Base-by-base conservation (phyloP, 2,888 invertebrate genomes). In the Acanthacorydalis orientalis region DNA sequence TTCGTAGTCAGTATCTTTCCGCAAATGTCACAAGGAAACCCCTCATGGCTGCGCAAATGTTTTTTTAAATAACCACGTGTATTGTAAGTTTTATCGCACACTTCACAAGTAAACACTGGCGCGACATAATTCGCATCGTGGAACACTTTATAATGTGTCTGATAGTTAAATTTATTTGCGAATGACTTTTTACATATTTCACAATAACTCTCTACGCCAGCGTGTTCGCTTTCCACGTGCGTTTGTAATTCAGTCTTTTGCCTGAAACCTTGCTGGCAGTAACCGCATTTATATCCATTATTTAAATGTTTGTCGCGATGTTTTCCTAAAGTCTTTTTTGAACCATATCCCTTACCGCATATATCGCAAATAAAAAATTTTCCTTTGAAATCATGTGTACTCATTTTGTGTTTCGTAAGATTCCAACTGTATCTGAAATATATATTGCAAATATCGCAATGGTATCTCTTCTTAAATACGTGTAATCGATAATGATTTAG, bases 11-110 rank as follows among this genome's bases (percentile, higher is more conserved):
- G 54, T 11, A 49, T 45, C 47, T 55, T 56, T 2, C 48, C 51
- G 38, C 57, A 57, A 43, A 53, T 53, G 34, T 50, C 51, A 44
- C 57, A 57, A 11, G 50, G 43, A 11, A 51, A 53, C 7, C 47
- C 47, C 8, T 42, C 47, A 50, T 68, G 68, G 1, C 60, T 58
- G 31, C 63, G 60, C 49, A 52, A 49, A 49, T 58, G 58, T 9
- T 54, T 53, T 39, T 53, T 54, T 31, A 56, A 50, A 46, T 57
- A 55, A 9, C 54, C 56, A 38, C 53, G 52, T 1, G 55, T 54
- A 9, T 54, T 52, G 49, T 54, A 59, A 9, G 44, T 50, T 46
- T 57, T 57, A 2, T 50, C 52, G 46, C 59, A 59, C 45, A 51
- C 52, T n/a, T 48, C 51, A 44, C 57, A 57, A 15, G 43, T 38